These are phyloP conservation scores for Dynastes grantii DNA, from an alignment of 2,888 invertebrate genomes.

Conservation along the genomic window DNA sequence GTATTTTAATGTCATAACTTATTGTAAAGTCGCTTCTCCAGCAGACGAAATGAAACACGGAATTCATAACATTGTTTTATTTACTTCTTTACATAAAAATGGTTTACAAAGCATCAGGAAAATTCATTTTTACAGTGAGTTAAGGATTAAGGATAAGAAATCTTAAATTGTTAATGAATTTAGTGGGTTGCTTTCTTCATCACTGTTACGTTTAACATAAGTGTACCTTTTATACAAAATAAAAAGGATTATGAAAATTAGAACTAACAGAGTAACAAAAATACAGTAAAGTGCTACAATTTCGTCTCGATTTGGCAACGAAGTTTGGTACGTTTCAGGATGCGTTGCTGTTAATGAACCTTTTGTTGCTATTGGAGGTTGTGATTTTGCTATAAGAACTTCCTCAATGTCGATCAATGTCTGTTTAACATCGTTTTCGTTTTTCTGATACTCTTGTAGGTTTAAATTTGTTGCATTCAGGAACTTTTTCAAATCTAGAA, in stretches of 20 bases:
- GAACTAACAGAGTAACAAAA: not conserved
- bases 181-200: not conserved
- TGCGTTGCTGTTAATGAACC: not conserved
- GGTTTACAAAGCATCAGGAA: too few species aligned
- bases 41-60: too few species aligned
- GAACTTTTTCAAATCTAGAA: not conserved
- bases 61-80: too few species aligned
- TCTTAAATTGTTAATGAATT: not conserved
- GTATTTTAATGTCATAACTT: too few species aligned
- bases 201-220: not conserved
- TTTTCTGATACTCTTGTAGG: not conserved
- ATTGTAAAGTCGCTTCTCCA: too few species aligned
- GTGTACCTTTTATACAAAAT: not conserved
- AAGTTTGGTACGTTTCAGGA: not conserved
- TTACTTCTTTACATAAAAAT: too few species aligned
- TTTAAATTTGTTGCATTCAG: constrained; percentile 4
- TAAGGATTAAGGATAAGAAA: too few species aligned
- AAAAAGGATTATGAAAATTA: not conserved
- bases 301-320: not conserved
- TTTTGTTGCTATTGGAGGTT: not conserved
- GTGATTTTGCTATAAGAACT: not conserved
- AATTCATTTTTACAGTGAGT: too few species aligned
- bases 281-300: constrained; percentile 21
- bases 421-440: constrained; percentile 1
- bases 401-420: not conserved